phyloP scores from a whole-genome alignment of 2,888 invertebrate genomes.

The Megaustenia siamemsis region DNA sequence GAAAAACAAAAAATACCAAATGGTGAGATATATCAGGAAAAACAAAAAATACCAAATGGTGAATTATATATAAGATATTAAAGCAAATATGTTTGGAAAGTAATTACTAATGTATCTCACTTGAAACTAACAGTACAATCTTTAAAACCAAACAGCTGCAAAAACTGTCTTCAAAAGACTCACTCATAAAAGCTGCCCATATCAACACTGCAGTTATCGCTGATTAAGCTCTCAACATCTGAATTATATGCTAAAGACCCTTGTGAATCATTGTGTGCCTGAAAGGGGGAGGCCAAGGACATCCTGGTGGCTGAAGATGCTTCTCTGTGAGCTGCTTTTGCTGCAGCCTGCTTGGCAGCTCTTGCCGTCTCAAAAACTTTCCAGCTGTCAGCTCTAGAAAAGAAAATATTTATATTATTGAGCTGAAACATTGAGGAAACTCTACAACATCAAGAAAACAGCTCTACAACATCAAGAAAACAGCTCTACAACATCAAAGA shows the following conservation, averaged over 20 bases:
- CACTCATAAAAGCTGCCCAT: conserved; percentile 69
- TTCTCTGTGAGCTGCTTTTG: conserved; percentile 50
- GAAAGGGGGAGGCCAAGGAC: not conserved
- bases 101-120: too few relatives aligned
- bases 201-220: conserved; percentile 75
- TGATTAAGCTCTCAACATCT: conserved; percentile 75
- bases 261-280: not conserved
- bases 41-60: too few relatives aligned
- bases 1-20: too few relatives aligned
- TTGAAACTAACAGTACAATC: too few relatives aligned
- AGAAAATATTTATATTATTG: too few relatives aligned
- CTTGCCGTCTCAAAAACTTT: conserved; percentile 93
- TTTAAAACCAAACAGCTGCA: not conserved
- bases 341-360: conserved; percentile 66
- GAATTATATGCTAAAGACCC: conserved; percentile 62
- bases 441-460: too few relatives aligned
- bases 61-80: too few relatives aligned
- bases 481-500: too few relatives aligned
- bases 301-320: not conserved
- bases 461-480: too few relatives aligned
- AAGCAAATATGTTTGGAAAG: too few relatives aligned
- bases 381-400: conserved; percentile 88
- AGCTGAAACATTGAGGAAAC: too few relatives aligned
- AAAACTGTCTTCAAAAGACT: conserved; percentile 30
- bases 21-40: too few relatives aligned